These are phyloP conservation scores for Sesamia nonagrioides DNA, from an alignment of 1,140 invertebrate genomes.

Conservation along the genomic window DNA sequence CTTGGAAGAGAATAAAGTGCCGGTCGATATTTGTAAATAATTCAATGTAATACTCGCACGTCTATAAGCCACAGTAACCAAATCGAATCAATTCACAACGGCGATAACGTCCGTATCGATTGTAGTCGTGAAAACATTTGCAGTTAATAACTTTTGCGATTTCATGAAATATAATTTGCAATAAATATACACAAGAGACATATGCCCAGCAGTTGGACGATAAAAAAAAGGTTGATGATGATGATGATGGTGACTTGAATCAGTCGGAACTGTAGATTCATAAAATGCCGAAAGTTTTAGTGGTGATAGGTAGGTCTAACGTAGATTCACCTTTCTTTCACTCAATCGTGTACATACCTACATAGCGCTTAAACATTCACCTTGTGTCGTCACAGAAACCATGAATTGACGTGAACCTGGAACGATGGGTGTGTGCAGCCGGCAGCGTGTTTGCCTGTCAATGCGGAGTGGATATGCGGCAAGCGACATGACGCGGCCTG, in stretches of 20 bases:
- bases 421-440: conserved; percentile 46
- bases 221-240: too few species aligned
- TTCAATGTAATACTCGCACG: neutral
- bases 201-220: too few species aligned
- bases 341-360: neutral
- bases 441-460: conserved; percentile 52
- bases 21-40: neutral
- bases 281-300: neutral
- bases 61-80: neutral
- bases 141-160: neutral
- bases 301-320: neutral
- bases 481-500: conserved; percentile 61
- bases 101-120: neutral
- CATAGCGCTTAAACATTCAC: neutral
- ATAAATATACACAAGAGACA: too few species aligned
- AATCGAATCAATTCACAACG: neutral
- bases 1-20: neutral
- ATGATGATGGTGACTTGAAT: neutral
- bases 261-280: neutral
- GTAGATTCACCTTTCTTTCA: neutral
- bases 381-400: neutral
- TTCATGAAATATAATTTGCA: neutral
- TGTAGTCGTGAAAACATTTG: neutral
- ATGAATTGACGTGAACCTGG: conserved; percentile 42
- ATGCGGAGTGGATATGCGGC: conserved; percentile 72